These are phyloP conservation scores for Drosophila antonietae DNA, from an alignment of 2,888 invertebrate species.

Conservation along the genomic window DNA sequence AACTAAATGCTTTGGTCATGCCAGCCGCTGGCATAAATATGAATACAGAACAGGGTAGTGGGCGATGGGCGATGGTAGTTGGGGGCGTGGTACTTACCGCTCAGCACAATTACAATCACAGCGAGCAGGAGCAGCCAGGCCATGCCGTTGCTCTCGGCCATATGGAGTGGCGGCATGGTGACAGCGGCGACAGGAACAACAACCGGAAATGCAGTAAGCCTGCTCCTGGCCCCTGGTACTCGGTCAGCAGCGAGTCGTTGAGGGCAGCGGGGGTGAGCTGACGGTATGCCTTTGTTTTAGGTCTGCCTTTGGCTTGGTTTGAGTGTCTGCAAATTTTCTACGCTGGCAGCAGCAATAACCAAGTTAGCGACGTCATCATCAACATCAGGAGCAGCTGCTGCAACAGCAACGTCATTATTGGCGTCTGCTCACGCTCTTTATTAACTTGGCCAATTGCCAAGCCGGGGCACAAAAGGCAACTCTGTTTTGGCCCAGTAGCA, in stretches of 20 bases:
- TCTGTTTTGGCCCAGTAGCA: conserved; percentile 47
- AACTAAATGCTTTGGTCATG: conserved; percentile 38
- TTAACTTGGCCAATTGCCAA: conserved; percentile 82
- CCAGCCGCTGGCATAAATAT: conserved; percentile 43
- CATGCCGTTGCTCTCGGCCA: conserved; percentile 67
- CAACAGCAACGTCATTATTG: conserved; percentile 71
- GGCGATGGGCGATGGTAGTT: not conserved
- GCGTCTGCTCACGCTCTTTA: conserved; percentile 48
- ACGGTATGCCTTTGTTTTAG: conserved; percentile 30
- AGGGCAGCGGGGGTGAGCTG: conserved; percentile 3
- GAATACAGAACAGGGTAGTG: conserved; percentile 9
- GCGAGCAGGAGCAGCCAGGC: conserved; percentile 73
- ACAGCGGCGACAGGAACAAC: conserved; percentile 64
- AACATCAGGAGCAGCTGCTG: conserved; percentile 61
- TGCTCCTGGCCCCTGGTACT: conserved; percentile 12
- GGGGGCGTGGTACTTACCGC: conserved; percentile 72
- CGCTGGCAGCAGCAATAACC: conserved; percentile 73
- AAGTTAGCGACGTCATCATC: conserved; percentile 77
- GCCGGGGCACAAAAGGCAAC: conserved; percentile 58
- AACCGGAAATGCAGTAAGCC: conserved; percentile 75
- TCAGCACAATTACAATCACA: conserved; percentile 76
- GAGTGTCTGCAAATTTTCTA: conserved; percentile 45
- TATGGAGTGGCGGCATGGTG: conserved; percentile 58
- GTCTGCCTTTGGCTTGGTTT: conserved; percentile 16
- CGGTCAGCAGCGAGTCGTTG: not conserved